Evolutionary conservation across 2,888 invertebrate genomes (phyloP).

Genomic region (Gari tellinella): DNA sequence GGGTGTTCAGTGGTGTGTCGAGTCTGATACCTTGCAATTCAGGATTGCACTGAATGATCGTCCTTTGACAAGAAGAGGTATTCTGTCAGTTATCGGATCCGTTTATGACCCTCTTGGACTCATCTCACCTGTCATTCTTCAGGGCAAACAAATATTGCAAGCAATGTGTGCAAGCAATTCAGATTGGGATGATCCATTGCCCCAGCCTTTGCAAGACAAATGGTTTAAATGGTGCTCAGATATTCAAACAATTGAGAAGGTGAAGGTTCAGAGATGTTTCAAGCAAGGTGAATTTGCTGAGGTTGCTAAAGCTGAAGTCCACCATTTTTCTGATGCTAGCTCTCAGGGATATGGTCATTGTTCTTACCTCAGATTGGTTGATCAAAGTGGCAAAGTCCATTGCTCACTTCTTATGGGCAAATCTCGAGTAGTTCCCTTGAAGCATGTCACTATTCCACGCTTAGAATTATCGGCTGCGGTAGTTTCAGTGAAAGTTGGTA

Average conservation of each 20-base stretch:
- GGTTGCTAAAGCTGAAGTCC: constrained; percentile 5
- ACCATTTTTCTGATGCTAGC: constrained; percentile 36
- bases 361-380: constrained; percentile 47
- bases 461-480: constrained; percentile 57
- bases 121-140: constrained; percentile 58
- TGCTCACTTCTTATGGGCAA: constrained; percentile 60
- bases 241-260: constrained; percentile 14
- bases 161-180: constrained; percentile 41
- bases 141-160: constrained; percentile 62
- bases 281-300: constrained; percentile 40
- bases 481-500: constrained; percentile 32
- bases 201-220: constrained; percentile 29
- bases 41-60: constrained; percentile 39
- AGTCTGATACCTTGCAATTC: constrained; percentile 60
- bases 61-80: constrained; percentile 52
- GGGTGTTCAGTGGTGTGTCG: constrained; percentile 59
- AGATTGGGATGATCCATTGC: constrained; percentile 65
- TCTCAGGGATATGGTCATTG: constrained; percentile 55
- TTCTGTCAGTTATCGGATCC: constrained; percentile 56
- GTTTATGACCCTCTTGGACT: constrained; percentile 66
- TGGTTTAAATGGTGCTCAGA: constrained; percentile 55
- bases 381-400: constrained; percentile 24
- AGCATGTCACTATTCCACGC: constrained; percentile 54
- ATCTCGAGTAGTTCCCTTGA: constrained; percentile 47
- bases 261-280: constrained; percentile 21